A percentile compares a stretch with the other conserved stretches of the same genome.
These are phyloP conservation scores for Luidia sarsii DNA, from an alignment of 53 echinoderm and acorn worm species.

Conservation along the genomic window DNA sequence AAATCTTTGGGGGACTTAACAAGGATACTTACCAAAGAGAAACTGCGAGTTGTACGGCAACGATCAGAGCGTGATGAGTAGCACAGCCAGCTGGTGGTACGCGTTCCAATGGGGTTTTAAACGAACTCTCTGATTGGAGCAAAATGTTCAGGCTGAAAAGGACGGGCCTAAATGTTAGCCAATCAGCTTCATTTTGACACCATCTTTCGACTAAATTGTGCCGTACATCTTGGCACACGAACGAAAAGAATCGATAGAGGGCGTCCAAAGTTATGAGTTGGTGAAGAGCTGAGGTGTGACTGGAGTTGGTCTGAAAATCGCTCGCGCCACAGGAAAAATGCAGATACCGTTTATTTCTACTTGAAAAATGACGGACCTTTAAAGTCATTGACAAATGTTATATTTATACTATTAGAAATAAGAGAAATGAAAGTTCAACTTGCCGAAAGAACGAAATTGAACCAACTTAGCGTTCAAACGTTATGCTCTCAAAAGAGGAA, in stretches of 20 bases:
- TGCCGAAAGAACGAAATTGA: conserved; percentile 19
- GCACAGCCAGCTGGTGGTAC: no score
- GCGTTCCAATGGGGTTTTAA: no score
- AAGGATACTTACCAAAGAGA: no score
- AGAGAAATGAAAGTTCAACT: not conserved
- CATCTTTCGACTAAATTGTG: not conserved
- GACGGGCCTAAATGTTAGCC: not conserved
- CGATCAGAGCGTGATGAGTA: no score
- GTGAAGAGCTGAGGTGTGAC: not conserved
- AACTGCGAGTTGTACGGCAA: no score
- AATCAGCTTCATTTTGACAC: not conserved
- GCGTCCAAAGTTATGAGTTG: not conserved
- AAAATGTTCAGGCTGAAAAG: not conserved
- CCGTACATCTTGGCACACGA: no score
- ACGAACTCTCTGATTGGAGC: not conserved
- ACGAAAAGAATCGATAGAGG: not conserved
- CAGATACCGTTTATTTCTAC: not conserved
- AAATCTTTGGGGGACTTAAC: no score
- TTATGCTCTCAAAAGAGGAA: not conserved
- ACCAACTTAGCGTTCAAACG: not conserved
- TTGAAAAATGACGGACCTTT: not conserved
- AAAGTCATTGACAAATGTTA: not conserved
- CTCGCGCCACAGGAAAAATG: not conserved
- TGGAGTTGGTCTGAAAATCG: not conserved
- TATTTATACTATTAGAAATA: not conserved